These are phyloP conservation scores for Sorex maritimensis DNA, from an alignment of 2,797 vertebrate genomes.

Conservation along the genomic window DNA sequence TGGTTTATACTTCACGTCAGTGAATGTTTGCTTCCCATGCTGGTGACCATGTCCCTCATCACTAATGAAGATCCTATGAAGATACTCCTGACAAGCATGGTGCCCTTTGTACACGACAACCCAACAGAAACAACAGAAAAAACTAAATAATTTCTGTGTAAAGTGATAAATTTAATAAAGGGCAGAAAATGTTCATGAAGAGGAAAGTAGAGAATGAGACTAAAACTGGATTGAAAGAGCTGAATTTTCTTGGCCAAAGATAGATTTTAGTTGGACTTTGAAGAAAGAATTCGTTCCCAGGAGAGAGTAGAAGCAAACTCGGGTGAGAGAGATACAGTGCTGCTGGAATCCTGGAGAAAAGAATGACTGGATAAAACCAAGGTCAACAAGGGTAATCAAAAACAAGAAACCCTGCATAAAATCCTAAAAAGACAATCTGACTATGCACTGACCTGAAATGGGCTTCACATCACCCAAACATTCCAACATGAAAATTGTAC, in stretches of 20 bases:
- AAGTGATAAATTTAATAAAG: conserved; percentile 29
- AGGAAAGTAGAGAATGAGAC: background rate
- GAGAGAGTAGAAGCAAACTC: background rate
- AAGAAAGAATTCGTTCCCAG: conserved; percentile 22
- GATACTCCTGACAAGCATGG: background rate
- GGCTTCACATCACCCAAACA: background rate
- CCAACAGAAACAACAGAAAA: conserved; percentile 44
- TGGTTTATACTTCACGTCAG: conserved; percentile 55
- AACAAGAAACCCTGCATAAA: background rate
- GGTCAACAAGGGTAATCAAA: background rate
- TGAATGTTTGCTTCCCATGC: conserved; percentile 13
- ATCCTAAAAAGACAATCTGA: background rate
- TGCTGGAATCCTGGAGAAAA: background rate
- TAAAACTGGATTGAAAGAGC: conserved; percentile 1
- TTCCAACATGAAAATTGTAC: background rate
- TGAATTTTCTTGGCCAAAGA: conserved; percentile 34
- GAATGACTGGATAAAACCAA: conserved; percentile 12
- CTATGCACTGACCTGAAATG: background rate
- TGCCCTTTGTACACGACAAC: conserved; percentile 4
- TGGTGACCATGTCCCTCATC: background rate
- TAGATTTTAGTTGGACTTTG: conserved; percentile 6
- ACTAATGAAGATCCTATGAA: conserved; percentile 11
- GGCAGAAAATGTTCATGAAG: background rate
- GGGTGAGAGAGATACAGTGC: rapidly evolving
- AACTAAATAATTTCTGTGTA: background rate